These are phyloP conservation scores for Heliornis fulica DNA, from an alignment of 2,113 vertebrate genomes.

Conservation along the genomic window DNA sequence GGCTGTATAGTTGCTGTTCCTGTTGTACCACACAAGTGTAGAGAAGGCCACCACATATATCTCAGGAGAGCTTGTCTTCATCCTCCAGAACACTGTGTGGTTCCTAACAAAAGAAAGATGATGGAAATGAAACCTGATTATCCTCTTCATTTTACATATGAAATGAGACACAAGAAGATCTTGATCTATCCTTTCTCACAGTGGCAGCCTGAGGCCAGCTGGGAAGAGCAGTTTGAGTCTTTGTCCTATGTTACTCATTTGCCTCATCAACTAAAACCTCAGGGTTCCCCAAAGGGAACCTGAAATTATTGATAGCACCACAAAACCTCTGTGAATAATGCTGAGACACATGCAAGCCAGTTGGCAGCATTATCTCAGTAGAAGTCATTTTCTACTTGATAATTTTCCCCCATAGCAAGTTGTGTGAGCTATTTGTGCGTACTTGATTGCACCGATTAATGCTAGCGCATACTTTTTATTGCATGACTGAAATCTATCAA, in stretches of 20 bases:
- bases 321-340: neutral
- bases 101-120: neutral
- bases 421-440: neutral
- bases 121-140: neutral
- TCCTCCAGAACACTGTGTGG: neutral
- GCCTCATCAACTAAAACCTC: neutral
- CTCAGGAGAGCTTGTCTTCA: neutral
- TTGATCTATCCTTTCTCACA: neutral
- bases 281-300: neutral
- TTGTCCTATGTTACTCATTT: neutral
- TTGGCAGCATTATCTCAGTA: neutral
- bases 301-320: neutral
- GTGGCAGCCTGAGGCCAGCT: neutral
- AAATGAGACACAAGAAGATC: neutral
- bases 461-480: neutral
- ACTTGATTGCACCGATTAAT: neutral
- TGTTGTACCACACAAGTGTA: neutral
- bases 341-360: neutral
- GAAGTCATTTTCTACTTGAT: neutral
- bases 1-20: neutral
- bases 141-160: neutral
- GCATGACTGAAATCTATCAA: neutral
- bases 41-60: neutral
- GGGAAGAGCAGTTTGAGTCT: neutral
- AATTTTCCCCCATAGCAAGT: neutral